phyloP scores from a whole-genome alignment of 2,113 vertebrate genomes.

The Gracilinanus agilis region DNA sequence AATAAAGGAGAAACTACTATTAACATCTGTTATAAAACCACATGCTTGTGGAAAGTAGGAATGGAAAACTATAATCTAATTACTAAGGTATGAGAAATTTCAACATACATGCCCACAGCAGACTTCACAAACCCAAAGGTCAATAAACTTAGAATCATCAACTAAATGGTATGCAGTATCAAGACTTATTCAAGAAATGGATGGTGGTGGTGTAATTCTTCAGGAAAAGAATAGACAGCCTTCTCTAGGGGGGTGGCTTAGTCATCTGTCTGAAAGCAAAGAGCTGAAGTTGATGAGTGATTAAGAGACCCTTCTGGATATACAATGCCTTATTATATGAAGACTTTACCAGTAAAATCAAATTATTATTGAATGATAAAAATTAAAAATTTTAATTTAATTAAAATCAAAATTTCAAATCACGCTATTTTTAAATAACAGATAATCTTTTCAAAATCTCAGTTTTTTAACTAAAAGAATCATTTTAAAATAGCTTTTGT shows the following conservation, averaged over 20 bases:
- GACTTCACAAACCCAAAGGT: neutral
- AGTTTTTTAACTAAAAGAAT: neutral
- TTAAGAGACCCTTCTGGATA: too few species aligned
- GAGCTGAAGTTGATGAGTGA: neutral
- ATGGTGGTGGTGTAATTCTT: neutral
- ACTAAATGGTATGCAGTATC: neutral
- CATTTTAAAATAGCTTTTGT: neutral
- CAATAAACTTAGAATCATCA: neutral
- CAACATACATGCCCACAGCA: neutral
- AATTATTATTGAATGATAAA: too few species aligned
- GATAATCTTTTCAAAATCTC: neutral
- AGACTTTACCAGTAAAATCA: too few species aligned
- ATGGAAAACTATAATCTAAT: neutral
- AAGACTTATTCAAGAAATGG: neutral
- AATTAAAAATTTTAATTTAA: too few species aligned
- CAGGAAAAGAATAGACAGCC: neutral
- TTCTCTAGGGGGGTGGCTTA: neutral
- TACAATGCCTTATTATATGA: too few species aligned
- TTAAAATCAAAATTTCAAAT: too few species aligned
- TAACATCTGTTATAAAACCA: neutral
- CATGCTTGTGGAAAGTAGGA: neutral
- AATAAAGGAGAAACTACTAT: neutral
- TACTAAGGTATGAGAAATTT: neutral
- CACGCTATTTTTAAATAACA: neutral
- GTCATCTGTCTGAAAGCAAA: neutral